Conservation (phyloP, 53 echinoderm and acorn worm species). For the Holothuria leucospilota region DNA sequence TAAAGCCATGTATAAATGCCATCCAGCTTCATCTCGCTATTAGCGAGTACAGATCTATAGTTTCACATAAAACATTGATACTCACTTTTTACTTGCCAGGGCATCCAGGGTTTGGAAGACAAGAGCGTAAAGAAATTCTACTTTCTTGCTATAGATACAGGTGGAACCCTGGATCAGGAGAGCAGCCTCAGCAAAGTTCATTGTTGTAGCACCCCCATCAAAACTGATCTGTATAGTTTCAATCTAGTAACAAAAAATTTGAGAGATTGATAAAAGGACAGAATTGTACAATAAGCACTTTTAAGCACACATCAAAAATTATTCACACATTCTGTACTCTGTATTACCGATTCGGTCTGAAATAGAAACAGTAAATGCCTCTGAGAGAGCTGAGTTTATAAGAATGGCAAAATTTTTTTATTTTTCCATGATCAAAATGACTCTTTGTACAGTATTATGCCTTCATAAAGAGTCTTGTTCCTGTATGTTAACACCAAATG, state of each 20-base stretch:
- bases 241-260: slow-evolving; percentile 60
- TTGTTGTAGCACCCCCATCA: slow-evolving; percentile 92
- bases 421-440: too few species aligned
- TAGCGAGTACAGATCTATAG: too few species aligned
- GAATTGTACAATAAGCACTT: neutral
- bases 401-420: too few species aligned
- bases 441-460: too few species aligned
- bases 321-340: too few species aligned
- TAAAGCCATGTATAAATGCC: too few species aligned
- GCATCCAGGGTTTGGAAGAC: slow-evolving; percentile 92
- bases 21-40: too few species aligned
- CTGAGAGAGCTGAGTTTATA: too few species aligned
- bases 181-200: slow-evolving; percentile 96
- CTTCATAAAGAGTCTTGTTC: too few species aligned
- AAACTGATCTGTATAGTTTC: slow-evolving; percentile 83
- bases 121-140: slow-evolving; percentile 88
- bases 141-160: slow-evolving; percentile 97
- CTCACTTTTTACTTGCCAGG: slow-evolving; percentile 89
- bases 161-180: slow-evolving; percentile 89
- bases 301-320: neutral
- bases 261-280: neutral
- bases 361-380: too few species aligned
- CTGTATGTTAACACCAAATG: too few species aligned
- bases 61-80: neutral
- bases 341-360: too few species aligned